A percentile compares a stretch with the other conserved stretches of the same genome.
Evolutionary conservation across 2,797 vertebrate species (phyloP).

Genomic region (Crax fasciolata): DNA sequence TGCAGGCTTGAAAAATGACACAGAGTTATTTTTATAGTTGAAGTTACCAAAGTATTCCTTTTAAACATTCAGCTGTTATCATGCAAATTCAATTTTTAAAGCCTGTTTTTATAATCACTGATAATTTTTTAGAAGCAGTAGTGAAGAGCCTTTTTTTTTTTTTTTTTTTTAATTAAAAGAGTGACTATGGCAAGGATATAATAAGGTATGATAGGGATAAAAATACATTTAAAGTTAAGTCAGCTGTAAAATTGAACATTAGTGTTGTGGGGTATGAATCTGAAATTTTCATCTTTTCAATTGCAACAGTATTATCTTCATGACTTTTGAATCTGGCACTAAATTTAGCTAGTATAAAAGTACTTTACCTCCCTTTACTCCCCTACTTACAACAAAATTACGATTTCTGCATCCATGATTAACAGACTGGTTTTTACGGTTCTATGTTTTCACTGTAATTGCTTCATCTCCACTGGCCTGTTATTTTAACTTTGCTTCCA

Average conservation of each 20-base stretch:
- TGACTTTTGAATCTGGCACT: neutral
- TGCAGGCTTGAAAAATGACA: neutral
- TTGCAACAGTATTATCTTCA: neutral
- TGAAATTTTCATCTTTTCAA: neutral
- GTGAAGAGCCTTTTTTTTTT: fast-evolving
- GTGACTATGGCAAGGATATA: neutral
- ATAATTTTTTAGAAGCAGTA: neutral
- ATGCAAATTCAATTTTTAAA: neutral
- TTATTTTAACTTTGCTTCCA: neutral
- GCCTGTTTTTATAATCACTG: neutral
- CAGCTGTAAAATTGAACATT: neutral
- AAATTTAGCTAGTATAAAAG: neutral
- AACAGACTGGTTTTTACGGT: neutral
- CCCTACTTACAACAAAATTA: neutral
- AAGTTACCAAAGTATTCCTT: neutral
- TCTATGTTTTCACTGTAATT: neutral
- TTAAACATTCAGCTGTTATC: neutral
- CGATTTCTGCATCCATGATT: neutral
- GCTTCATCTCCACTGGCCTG: neutral
- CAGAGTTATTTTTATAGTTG: neutral
- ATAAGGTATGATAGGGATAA: neutral
- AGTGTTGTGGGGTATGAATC: neutral
- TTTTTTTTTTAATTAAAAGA: neutral
- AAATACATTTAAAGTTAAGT: neutral
- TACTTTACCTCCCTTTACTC: neutral